Base-by-base conservation (phyloP, 2,797 vertebrate genomes). In the Carapus acus region DNA sequence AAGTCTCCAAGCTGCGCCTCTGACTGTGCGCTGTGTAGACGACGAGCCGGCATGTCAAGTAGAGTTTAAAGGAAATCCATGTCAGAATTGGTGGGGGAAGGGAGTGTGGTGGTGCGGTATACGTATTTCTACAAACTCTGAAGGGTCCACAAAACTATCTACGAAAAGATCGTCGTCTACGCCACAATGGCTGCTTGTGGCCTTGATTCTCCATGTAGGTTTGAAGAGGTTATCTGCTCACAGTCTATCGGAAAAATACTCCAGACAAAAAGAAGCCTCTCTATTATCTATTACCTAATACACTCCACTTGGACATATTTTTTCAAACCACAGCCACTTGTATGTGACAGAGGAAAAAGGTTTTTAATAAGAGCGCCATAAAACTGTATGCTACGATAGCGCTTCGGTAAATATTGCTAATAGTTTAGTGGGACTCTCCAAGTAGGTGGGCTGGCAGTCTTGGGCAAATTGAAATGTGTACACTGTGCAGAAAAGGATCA, bases 391-490 rank as follows among this genome's bases (percentile, higher is more conserved):
- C 7, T 4, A 36, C 13, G 14, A n/a, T 15, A 15, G 14, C 2
- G n/a, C 34, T 36, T 36, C 13, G n/a, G 34, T 15, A 36, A 36
- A 15, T 13, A 36, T 2, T 55, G 37, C 46, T 45, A 6, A 67
- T 49, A 19, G 27, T 49, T 71, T 24, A 43, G 37, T 27, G 39
- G 3, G 27, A 13, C 38, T 38, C 37, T 45, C 62, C 15, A 55
- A 67, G 71, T 75, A 66, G 67, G 63, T 73, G 70, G 68, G 45
- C 62, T 53, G 39, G 53, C 49, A 56, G 44, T 62, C 45, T 33
- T n/a, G 51, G 49, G 58, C 59, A 41, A 66, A 74, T 74, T 62
- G 48, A 75, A 76, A 74, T 76, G 67, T 72, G 70, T 72, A 71
- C 52, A 54, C 64, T 23, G 22, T 39, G 54, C 65, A 65, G 57